Conservation (phyloP, 2,113 vertebrate genomes). For the Rafetus swinhoei region DNA sequence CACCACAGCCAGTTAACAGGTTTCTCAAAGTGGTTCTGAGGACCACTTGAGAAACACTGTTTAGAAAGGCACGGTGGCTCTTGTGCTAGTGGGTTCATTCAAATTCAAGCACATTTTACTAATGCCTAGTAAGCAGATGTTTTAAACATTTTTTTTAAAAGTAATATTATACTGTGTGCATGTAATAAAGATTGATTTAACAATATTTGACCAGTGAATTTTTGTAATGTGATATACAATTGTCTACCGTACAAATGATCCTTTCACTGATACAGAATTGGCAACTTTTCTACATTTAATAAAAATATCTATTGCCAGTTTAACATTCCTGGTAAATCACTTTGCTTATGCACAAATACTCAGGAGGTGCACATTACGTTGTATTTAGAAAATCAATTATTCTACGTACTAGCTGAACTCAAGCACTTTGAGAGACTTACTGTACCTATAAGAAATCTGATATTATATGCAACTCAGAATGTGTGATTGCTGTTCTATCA, state of each 20-base stretch:
- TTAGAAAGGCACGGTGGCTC: background rate
- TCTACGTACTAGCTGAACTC: slow-evolving; percentile 32
- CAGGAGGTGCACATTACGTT: slow-evolving; percentile 24
- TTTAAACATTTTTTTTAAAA: background rate
- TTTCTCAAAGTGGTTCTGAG: too few relatives aligned
- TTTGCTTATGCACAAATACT: slow-evolving; percentile 49
- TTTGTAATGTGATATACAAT: background rate
- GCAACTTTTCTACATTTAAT: background rate
- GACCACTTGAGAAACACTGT: too few relatives aligned
- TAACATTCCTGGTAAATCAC: slow-evolving; percentile 34
- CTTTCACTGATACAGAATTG: background rate
- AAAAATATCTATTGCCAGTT: background rate
- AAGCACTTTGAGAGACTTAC: slow-evolving; percentile 11
- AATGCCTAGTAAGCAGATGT: background rate
- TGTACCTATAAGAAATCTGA: slow-evolving; percentile 44
- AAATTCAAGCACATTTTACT: background rate
- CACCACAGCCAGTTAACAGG: too few relatives aligned
- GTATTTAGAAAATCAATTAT: slow-evolving; percentile 58
- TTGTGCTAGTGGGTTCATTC: background rate
- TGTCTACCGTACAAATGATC: background rate
- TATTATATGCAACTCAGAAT: slow-evolving; percentile 8
- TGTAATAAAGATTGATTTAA: background rate
- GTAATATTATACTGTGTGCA: background rate
- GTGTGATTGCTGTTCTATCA: slow-evolving; percentile 42
- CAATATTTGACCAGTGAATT: background rate